A percentile compares a stretch with the other conserved stretches of the same genome.
Conservation (phyloP, 2,797 vertebrate genomes). For the Microctenopoma lineatum region DNA sequence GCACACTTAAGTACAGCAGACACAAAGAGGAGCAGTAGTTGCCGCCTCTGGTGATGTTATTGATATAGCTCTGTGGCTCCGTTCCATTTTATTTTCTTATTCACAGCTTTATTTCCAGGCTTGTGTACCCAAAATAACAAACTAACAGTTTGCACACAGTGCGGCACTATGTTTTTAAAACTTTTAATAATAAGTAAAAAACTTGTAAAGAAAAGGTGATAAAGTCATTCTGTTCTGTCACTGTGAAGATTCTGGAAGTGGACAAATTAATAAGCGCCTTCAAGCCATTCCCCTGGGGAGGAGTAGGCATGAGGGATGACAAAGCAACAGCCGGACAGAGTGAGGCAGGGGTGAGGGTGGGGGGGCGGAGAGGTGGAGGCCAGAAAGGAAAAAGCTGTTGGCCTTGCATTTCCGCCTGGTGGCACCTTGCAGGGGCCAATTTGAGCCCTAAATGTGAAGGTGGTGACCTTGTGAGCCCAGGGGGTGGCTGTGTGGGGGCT, state of each 20-base stretch:
- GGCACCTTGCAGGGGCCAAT: constrained; percentile 82
- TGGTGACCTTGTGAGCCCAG: constrained; percentile 79
- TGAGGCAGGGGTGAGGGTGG: constrained; percentile 37
- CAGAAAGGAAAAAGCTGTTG: constrained; percentile 82
- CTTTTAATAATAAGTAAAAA: not conserved
- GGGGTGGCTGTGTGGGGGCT: constrained; percentile 47
- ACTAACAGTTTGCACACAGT: not conserved
- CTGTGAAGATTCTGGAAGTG: constrained; percentile 42
- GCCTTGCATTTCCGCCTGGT: constrained; percentile 81
- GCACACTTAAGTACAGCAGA: constrained; percentile 57
- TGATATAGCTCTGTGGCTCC: constrained; percentile 48
- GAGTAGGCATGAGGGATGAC: constrained; percentile 37
- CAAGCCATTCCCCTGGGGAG: constrained; percentile 50
- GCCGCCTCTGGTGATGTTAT: constrained; percentile 56
- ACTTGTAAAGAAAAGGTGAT: not conserved
- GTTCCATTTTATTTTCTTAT: constrained; percentile 37
- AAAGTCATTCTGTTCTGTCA: constrained; percentile 5
- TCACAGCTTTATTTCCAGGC: constrained; percentile 40
- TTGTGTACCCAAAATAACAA: constrained; percentile 11
- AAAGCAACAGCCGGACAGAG: constrained; percentile 69
- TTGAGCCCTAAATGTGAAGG: constrained; percentile 85
- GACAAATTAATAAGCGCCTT: constrained; percentile 66
- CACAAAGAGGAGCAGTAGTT: constrained; percentile 47
- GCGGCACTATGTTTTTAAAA: not conserved
- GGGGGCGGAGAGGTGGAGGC: constrained; percentile 58